phyloP scores from a whole-genome alignment of 2,797 vertebrate genomes.

The Pangasius mekongensis region DNA sequence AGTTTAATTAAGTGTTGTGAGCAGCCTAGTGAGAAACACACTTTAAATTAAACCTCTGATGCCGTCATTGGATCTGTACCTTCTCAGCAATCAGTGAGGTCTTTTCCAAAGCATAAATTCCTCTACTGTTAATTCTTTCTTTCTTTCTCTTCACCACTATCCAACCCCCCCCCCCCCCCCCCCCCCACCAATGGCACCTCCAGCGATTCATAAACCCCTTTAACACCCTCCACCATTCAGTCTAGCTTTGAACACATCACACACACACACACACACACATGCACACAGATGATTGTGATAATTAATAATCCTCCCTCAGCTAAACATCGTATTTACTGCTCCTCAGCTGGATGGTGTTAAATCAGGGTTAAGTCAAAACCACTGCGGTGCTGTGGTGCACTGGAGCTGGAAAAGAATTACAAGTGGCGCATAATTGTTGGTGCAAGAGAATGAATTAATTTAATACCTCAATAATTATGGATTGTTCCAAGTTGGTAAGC shows the following conservation, averaged over 20 bases:
- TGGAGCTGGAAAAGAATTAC: slow-evolving; percentile 81
- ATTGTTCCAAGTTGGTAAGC: slow-evolving; percentile 72
- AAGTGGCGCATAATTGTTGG: slow-evolving; percentile 75
- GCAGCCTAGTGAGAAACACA: slow-evolving; percentile 99
- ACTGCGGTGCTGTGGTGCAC: slow-evolving; percentile 65
- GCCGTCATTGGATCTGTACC: slow-evolving; percentile 96
- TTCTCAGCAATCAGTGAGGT: slow-evolving; percentile 92
- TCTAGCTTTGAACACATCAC: slow-evolving; percentile 76
- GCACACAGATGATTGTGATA: slow-evolving; percentile 81
- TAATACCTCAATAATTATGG: slow-evolving; percentile 74
- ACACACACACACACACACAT: slow-evolving; percentile 25
- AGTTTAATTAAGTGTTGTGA: slow-evolving; percentile 99
- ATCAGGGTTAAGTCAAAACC: slow-evolving; percentile 67
- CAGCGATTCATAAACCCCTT: slow-evolving; percentile 84
- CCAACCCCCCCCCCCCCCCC: neutral
- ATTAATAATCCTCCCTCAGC: slow-evolving; percentile 87
- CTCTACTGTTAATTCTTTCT: neutral
- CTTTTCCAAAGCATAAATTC: slow-evolving; percentile 20
- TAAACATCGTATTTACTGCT: slow-evolving; percentile 93
- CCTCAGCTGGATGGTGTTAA: slow-evolving; percentile 80
- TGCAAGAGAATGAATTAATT: slow-evolving; percentile 80
- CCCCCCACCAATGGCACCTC: slow-evolving; percentile 77
- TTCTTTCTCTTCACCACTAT: neutral
- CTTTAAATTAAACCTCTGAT: slow-evolving; percentile 99
- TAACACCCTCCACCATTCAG: slow-evolving; percentile 69